phyloP scores from a whole-genome alignment of 2,113 vertebrate genomes.

The Ptilorrhoa leucosticta region DNA sequence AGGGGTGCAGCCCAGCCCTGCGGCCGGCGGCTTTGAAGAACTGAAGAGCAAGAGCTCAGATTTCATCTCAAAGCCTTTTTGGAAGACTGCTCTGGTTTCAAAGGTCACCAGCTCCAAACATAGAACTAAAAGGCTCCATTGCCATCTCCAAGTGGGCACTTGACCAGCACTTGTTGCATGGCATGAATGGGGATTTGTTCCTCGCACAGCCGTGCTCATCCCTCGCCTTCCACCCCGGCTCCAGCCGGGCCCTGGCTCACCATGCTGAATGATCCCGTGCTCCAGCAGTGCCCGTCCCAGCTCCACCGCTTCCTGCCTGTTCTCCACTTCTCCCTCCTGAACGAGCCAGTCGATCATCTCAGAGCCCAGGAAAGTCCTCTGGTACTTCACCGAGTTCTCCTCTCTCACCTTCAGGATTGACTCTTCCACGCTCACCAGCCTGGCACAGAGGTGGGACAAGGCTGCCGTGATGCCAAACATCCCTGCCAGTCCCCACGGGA shows the following conservation, averaged over 20 bases:
- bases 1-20: not conserved
- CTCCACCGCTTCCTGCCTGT: slow-evolving; percentile 74
- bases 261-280: slow-evolving; percentile 85
- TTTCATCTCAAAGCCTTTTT: slow-evolving; percentile 14
- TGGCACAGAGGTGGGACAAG: slow-evolving; percentile 45
- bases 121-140: slow-evolving; percentile 41
- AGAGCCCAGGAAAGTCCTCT: slow-evolving; percentile 78
- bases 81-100: slow-evolving; percentile 1
- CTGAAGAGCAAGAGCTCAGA: not conserved
- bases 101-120: slow-evolving; percentile 48
- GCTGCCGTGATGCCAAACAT: not conserved
- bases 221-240: not conserved
- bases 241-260: slow-evolving; percentile 11
- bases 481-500: fast-evolving
- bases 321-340: slow-evolving; percentile 77
- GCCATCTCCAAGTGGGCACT: slow-evolving; percentile 37
- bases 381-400: slow-evolving; percentile 77
- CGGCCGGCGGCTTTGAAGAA: not conserved
- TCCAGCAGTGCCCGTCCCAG: slow-evolving; percentile 78
- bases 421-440: slow-evolving; percentile 74
- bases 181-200: slow-evolving; percentile 46
- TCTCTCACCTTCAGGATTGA: slow-evolving; percentile 79
- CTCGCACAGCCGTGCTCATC: not conserved
- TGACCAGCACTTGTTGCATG: slow-evolving; percentile 39
- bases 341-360: slow-evolving; percentile 84